Base-by-base conservation (phyloP, 2,888 invertebrate species). In the Tetheella fluctuosa region DNA sequence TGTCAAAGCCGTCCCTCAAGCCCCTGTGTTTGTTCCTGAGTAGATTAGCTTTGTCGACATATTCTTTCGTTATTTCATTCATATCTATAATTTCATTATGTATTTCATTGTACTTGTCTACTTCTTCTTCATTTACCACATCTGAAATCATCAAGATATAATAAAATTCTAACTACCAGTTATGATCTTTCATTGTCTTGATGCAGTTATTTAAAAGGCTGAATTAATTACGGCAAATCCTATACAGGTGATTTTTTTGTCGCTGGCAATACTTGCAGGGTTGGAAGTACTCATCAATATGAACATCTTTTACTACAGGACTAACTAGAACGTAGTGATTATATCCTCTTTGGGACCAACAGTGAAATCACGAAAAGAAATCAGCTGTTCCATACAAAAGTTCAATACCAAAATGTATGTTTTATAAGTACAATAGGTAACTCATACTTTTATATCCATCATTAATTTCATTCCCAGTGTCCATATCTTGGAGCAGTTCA, bases 1-100 rank as follows among this genome's bases (percentile, higher is more conserved):
- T 94, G 78, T 98, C 97, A 79, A 95, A 97, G 48, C 96, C 96
- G 73, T 97, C 96, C 70, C 96, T 95, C 25, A 98, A 88, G 53
- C 95, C 95, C 54, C 94, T 90, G 84, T 97, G 97, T 76, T 96
- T 96, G 8, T 96, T 95, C 63, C 97, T 94, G 25, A 97, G 86
- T 63, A 95, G 79, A 81, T 96, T 96, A 0, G 96, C 95, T 79
- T 96, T 95, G 68, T 94, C 93, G 54, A 94, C 77, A 75, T 95
- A 96, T 75, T 96, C 95, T 71, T 94, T 94, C 68, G 95, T 94
- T 56, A 88, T 79, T 39, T 91, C 90, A 74, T 94, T 91, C 61
- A 94, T 92, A 71, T 95, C 94, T 70, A 94, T 91, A 52, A 55
- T 34, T 6, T 89, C 86, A 23, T 88, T 84, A 57, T 95, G 94